These are phyloP conservation scores for Diplodus puntazzo DNA, from an alignment of 2,797 vertebrate species.

Conservation along the genomic window DNA sequence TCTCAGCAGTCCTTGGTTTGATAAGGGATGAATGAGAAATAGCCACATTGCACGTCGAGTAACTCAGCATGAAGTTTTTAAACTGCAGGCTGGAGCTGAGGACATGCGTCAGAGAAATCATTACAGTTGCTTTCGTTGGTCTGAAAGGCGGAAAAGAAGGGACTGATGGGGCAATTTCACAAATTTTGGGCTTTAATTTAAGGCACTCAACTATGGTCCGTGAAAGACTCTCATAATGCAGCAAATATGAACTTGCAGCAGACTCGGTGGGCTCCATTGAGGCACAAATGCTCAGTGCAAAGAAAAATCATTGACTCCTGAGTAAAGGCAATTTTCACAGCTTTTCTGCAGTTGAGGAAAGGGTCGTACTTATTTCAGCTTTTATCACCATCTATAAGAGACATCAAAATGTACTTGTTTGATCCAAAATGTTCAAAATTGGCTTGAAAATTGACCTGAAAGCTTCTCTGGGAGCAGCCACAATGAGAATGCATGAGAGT, in stretches of 20 bases:
- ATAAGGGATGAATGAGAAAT: neutral
- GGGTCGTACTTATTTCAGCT: neutral
- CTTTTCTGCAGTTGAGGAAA: neutral
- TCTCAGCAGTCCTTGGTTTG: neutral
- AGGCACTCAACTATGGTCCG: constrained; percentile 16
- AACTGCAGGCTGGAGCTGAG: constrained; percentile 10
- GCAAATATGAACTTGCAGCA: constrained; percentile 28
- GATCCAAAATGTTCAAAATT: neutral
- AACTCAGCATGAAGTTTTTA: neutral
- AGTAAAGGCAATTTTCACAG: constrained; percentile 9
- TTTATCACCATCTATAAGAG: neutral
- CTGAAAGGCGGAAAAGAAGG: constrained; percentile 12
- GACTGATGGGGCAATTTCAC: constrained; percentile 9
- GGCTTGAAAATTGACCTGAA: neutral
- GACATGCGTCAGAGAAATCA: neutral
- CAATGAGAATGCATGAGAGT: neutral
- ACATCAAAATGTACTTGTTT: neutral
- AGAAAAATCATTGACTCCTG: constrained; percentile 4
- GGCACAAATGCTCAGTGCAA: constrained; percentile 13
- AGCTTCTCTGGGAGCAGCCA: neutral
- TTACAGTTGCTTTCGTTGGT: constrained; percentile 6
- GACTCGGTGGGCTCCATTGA: constrained; percentile 13
- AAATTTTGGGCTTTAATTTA: constrained; percentile 20
- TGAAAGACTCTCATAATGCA: constrained; percentile 22
- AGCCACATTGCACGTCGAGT: neutral